Base-by-base conservation (phyloP, 2,888 invertebrate genomes). In the Phlogophora meticulosa region DNA sequence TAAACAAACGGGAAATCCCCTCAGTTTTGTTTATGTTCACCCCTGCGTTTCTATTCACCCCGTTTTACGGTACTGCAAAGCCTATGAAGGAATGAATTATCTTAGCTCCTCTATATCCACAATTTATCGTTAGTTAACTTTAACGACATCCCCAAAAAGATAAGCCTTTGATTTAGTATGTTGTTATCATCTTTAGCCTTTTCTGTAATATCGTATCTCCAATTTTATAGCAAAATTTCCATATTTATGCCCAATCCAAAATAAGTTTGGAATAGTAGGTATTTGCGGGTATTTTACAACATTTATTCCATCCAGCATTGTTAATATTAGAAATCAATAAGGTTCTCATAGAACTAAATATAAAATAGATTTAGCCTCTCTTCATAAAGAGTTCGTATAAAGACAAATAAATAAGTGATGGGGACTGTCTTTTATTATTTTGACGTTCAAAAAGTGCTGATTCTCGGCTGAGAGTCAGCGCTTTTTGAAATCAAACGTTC, bases 111-210 rank as follows among this genome's bases (percentile, higher is more conserved):
- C 11, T 48, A 24, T n/a, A 13, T 42, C 17, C 15, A 24, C 43
- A 43, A 28, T 43, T 67, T 52, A 36, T 36, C 34, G 13, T 17
- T 0, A 36, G 40, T 36, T 22, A 36, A 28, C 59, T 58, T 69
- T 69, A 15, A 69, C 36, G 70, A 42, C 36, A 28, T 36, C 49
- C 17, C 17, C 11, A 36, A 49, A 48, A 42, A 58, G 70, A 58
- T 67, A 70, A 58, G 42, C 15, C 28, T 28, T 28, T 43, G 70
- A 67, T 67, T 58, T 70, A 70, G 11, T 58, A 42, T 9, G 11
- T 22, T 28, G 28, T 42, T 58, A 42, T 55, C 46, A 56, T 20
- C 36, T 69, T 36, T 34, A 17, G 34, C 28, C 22, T 28, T 48
- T 48, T 40, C 22, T 28, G 36, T 24, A 24, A 69, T 58, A n/a